A percentile compares a stretch with the other conserved stretches of the same genome.
phyloP scores from a whole-genome alignment of 2,797 vertebrate species.

The Xyrichtys novacula region DNA sequence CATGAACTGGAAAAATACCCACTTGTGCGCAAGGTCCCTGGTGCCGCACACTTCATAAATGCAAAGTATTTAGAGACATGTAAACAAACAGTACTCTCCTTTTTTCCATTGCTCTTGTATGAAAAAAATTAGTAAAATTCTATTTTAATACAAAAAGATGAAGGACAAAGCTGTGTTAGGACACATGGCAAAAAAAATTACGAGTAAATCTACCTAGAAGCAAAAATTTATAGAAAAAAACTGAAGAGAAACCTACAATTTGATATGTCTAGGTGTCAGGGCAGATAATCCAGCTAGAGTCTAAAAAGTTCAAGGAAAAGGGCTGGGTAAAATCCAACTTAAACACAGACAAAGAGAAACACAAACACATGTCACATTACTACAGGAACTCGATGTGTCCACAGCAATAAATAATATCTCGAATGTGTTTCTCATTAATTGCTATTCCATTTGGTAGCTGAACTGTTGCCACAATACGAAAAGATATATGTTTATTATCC shows the following conservation, averaged over 20 bases:
- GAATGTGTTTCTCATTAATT: constrained; percentile 18
- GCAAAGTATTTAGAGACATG: constrained; percentile 16
- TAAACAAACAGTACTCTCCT: neutral
- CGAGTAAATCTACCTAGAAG: neutral
- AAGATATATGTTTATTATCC: constrained; percentile 2
- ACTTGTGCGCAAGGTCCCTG: constrained; percentile 45
- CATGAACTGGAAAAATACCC: constrained; percentile 60
- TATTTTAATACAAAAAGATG: constrained; percentile 10
- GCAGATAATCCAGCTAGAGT: neutral
- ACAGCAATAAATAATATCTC: neutral
- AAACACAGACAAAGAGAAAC: constrained; percentile 3
- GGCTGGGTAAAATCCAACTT: neutral
- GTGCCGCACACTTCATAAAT: constrained; percentile 2
- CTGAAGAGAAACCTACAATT: neutral
- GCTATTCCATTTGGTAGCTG: constrained; percentile 16
- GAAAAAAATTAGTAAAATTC: constrained; percentile 5
- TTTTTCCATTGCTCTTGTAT: constrained; percentile 5
- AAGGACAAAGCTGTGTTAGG: neutral
- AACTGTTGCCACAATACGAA: constrained; percentile 12
- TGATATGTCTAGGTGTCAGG: neutral
- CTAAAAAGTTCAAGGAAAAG: neutral
- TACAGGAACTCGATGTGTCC: neutral
- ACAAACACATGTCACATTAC: neutral
- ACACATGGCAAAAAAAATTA: neutral
- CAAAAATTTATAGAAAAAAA: neutral